Evolutionary conservation across 37 sponge, comb jelly and placozoan genomes (phyloP), one percentile per base, ranked within the genome.

Genomic region (Theonella swinhoei): DNA sequence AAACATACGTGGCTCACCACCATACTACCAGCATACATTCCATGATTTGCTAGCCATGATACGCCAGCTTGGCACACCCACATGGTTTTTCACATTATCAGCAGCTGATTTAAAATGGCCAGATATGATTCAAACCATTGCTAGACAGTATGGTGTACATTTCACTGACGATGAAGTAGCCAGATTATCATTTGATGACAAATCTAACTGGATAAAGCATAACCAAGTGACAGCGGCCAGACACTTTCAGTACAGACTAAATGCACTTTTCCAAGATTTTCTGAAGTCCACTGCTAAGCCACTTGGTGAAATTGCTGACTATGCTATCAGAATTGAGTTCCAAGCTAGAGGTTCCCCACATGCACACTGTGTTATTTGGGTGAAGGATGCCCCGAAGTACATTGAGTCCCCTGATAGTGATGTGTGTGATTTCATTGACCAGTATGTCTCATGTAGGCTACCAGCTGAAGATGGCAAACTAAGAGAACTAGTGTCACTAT

Each of bases 81-180:
- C n/a, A n/a, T n/a, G n/a, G n/a, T n/a, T 84, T 74, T n/a, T 74
- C n/a, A 74, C 75, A 33, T 25, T 64, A 22, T 74, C 70, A 42
- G 81, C 81, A 68, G 81, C 81, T 43, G 72, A 81, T 29, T 70
- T 68, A 72, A 81, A 81, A 43, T 84, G 85, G 85, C 76, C 85
- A 28, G 85, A 84, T 23, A 42, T 84, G 41, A 84, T 84, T 40
- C 77, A 75, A 76, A 67, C 42, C 28, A 84, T 76, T 25, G 77
- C 85, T 54, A 64, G 60, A 33, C 77, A 84, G 77, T 76, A 84
- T 76, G 85, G 77, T 75, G 62, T 54, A 25, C 2, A 4, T 4
- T 81, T 54, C 71, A 81, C 81, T 47, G 71, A 81, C 54, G 70
- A 70, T 33, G 61, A 81, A 1, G 71, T 81, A 1, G 14, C 24